These are phyloP conservation scores for Microctonus aethiopoides DNA, from an alignment of 2,888 invertebrate species.

Conservation along the genomic window DNA sequence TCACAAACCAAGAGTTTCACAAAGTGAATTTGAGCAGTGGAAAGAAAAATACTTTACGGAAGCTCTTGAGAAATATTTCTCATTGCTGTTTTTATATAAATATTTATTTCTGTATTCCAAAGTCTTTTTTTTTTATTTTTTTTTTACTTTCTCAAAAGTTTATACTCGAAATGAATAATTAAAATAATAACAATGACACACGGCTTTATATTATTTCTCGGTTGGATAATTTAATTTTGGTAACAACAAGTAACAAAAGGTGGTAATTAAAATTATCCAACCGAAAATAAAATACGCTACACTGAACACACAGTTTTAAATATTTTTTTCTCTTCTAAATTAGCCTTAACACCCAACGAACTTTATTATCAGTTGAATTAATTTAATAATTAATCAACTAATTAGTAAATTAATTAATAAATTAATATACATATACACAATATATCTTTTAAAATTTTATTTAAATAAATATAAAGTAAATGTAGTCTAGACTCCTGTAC, in stretches of 20 bases:
- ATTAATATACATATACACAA: too few relatives aligned
- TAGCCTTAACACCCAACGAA: too few relatives aligned
- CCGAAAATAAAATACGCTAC: background rate
- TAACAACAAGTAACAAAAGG: background rate
- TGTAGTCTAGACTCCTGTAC: background rate
- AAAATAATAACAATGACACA: background rate
- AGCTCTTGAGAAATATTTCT: conserved; percentile 19
- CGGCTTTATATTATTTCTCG: background rate
- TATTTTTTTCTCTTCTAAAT: too few relatives aligned
- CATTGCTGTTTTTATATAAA: background rate
- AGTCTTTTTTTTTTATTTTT: background rate
- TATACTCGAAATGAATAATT: background rate
- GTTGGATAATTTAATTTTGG: background rate
- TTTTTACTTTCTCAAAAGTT: background rate
- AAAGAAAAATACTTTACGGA: conserved; percentile 13
- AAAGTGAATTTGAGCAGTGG: background rate
- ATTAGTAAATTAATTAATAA: too few relatives aligned
- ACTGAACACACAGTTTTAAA: background rate
- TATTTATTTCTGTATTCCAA: background rate
- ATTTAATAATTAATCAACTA: background rate
- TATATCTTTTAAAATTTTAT: too few relatives aligned
- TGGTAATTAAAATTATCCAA: background rate
- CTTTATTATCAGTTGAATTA: background rate
- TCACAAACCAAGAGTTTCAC: background rate
- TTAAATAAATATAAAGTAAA: background rate